A percentile compares a stretch with the other conserved stretches of the same genome.
Evolutionary conservation across 1,140 invertebrate species (phyloP).

Genomic region (Holcopasites calliopsidis): DNA sequence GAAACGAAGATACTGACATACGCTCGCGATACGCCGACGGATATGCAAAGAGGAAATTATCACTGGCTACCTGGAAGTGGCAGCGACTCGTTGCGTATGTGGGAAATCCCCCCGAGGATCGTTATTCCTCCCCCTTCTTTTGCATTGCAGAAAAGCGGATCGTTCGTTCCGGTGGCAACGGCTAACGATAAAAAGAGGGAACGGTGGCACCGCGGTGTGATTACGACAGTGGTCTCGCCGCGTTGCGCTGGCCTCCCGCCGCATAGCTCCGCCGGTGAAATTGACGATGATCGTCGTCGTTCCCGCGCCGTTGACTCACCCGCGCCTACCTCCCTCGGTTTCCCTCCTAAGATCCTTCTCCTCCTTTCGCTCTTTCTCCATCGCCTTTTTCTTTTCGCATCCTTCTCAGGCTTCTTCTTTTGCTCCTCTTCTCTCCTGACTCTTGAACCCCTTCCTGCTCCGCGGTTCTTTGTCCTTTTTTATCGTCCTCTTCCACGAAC

Average conservation of each 20-base stretch:
- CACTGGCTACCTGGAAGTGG: slow-evolving; percentile 43
- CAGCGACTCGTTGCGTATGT: slow-evolving; percentile 42
- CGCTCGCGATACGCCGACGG: slow-evolving; percentile 6
- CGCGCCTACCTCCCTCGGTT: neutral
- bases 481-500: slow-evolving; percentile 54
- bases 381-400: neutral
- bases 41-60: slow-evolving; percentile 50
- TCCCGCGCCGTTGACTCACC: slow-evolving; percentile 48
- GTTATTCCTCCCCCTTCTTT: slow-evolving; percentile 34
- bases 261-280: slow-evolving; percentile 51
- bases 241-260: too few species aligned
- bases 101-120: slow-evolving; percentile 34
- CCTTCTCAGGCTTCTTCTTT: too few species aligned
- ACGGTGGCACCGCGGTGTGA: slow-evolving; percentile 32
- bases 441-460: neutral
- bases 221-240: slow-evolving; percentile 53
- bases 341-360: neutral
- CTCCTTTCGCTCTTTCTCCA: neutral
- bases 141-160: slow-evolving; percentile 37
- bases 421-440: neutral
- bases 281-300: slow-evolving; percentile 49
- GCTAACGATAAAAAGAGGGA: slow-evolving; percentile 40
- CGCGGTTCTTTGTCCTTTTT: slow-evolving; percentile 24
- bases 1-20: slow-evolving; percentile 31
- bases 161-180: slow-evolving; percentile 33